Base-by-base conservation (phyloP, 2,113 vertebrate species). In the Tapirus terrestris region DNA sequence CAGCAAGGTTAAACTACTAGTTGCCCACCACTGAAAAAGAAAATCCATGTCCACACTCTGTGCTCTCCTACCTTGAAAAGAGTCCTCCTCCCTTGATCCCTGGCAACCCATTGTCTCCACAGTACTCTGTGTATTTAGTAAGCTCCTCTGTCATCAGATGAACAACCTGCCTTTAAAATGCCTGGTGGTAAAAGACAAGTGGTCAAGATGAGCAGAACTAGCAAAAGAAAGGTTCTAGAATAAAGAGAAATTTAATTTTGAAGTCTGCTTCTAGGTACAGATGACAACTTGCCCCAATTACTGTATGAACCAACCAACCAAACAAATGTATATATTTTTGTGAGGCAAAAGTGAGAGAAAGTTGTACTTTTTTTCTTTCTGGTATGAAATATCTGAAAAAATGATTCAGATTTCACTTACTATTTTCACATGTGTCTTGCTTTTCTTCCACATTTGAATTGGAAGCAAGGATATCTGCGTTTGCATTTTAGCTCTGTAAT, bases 361-460 rank as follows among this genome's bases (percentile, higher is more conserved):
- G 58, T 33, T 48, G 2, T 11, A 51, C 39, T 65, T 45, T 18
- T 43, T 68, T 76, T 94, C 60, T 80, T 88, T 56, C 53, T 53
- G 3, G 12, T 43, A 33, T 72, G 31, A 96, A 91, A 81, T 58
- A n/a, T 17, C 6, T 90, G 5, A 25, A 68, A 79, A 92, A 61
- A 45, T 27, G 0, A 61, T 67, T 82, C n/a, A 91, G 36, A 80
- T 60, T 13, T 60, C 36, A 51, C 10, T 63, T 89, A 36, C 4
- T 73, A 6, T 79, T 79, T 86, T 87, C 53, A 63, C 7, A 13
- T 58, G 39, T 53, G 13, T 68, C 48, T 95, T 80, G 63, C 20
- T 80, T 90, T 92, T 27, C 67, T 79, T 94, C 33, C 36, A 48
- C n/a, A n/a, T 91, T 51, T 84, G 45, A 84, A 53, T 33, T 60